Percentiles rank a stretch among this genome's conserved stretches.
Evolutionary conservation across 2,113 vertebrate species (phyloP).

Genomic region (Porphyrio hochstetteri): DNA sequence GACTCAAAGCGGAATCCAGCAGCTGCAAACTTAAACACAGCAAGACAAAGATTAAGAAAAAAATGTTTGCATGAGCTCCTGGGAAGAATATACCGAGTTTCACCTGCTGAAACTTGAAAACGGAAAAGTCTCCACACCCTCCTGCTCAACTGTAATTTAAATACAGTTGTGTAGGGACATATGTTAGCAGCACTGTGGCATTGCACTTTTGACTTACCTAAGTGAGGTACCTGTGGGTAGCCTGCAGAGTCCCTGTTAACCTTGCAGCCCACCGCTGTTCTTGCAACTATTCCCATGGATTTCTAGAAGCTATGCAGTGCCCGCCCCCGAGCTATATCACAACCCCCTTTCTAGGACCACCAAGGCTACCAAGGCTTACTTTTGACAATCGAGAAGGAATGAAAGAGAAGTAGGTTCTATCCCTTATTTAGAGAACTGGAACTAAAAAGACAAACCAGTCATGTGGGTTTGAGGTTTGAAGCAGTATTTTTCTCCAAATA

Average conservation of each 20-base stretch:
- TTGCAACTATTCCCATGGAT: not conserved
- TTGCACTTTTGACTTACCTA: not conserved
- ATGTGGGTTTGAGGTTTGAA: not conserved
- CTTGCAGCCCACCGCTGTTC: not conserved
- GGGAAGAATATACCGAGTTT: not conserved
- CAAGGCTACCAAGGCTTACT: not conserved
- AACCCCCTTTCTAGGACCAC: not conserved
- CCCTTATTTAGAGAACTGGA: not conserved
- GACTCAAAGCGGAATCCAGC: slow-evolving; percentile 23
- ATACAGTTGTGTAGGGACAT: not conserved
- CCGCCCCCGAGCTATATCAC: too few relatives aligned
- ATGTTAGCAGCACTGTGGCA: not conserved
- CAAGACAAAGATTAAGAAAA: slow-evolving; percentile 18
- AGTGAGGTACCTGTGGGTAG: not conserved
- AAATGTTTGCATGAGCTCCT: not conserved
- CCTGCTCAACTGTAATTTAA: not conserved
- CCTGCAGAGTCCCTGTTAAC: not conserved
- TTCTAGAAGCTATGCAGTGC: not conserved
- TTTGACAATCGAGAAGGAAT: not conserved
- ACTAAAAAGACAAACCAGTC: not conserved
- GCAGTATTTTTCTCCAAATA: not conserved
- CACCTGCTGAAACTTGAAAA: not conserved
- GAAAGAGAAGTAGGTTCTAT: not conserved
- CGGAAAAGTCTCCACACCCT: not conserved
- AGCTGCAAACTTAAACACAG: slow-evolving; percentile 29